Evolutionary conservation across 2,888 invertebrate genomes (phyloP), one percentile per base, ranked within the genome.

Genomic region (Xanthia icteritia): DNA sequence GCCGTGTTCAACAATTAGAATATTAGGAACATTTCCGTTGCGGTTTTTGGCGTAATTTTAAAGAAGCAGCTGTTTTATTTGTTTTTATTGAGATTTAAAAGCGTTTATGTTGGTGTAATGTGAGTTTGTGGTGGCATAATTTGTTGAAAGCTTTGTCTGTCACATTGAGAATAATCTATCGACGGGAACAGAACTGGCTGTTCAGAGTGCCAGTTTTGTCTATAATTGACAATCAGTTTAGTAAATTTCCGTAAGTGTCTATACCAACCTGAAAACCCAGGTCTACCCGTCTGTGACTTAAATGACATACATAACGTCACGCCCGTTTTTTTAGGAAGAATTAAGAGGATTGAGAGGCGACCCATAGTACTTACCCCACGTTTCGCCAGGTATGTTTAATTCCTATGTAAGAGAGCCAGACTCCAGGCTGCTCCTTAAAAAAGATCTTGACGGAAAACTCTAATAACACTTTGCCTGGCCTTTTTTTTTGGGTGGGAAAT

Each of bases 1-100:
- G 73, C 51, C 42, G 76, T 73, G 76, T 75, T 79, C 70, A 65
- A 77, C 81, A 83, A 83, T 86, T 82, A 84, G 39, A 78, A 75
- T 76, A 71, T 79, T 82, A 54, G 13, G 58, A 81, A 81, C 58
- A 81, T 74, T 82, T 73, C 67, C 64, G 67, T 31, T 39, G 72
- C 23, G 67, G 65, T 65, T 81, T 81, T 65, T 61, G 51, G 73
- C 5, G 51, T 65, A 63, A 75, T 81, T 77, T 65, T 68, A 58
- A 51, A 72, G 69, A 60, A 80, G 36, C 73, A 77, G 63, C 45
- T 77, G 82, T 77, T 76, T 77, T 78, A 54, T 83, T 79, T 61
- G 73, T 45, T 81, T 66, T 74, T 51, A 36, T 81, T 58, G 42
- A 72, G 58, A 86, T 86, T 78, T 86, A 77, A 86, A 76, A 75